Evolutionary conservation across 2,888 invertebrate species (phyloP).

Genomic region (Homarus gammarus): DNA sequence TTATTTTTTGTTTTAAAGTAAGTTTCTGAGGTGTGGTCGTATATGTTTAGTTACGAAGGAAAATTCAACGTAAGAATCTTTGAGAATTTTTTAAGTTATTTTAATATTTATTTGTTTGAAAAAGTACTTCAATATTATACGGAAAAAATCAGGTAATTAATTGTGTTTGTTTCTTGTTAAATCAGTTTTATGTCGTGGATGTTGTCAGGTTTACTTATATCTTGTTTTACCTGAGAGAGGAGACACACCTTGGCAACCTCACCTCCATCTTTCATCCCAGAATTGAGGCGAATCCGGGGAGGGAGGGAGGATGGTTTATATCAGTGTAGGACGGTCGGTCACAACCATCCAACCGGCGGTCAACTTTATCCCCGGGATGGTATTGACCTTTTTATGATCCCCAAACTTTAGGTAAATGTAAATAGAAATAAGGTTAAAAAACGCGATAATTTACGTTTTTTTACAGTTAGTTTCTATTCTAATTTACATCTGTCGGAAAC

Average conservation of each 20-base stretch:
- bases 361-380: not conserved
- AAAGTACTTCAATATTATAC: too few relatives aligned
- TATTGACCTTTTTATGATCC: not conserved
- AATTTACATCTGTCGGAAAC: not conserved
- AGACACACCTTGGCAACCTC: not conserved
- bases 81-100: too few relatives aligned
- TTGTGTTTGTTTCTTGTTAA: too few relatives aligned
- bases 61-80: too few relatives aligned
- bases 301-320: constrained; percentile 16
- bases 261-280: not conserved
- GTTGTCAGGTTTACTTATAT: too few relatives aligned
- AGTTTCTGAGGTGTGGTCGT: too few relatives aligned
- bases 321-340: constrained; percentile 32
- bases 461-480: not conserved
- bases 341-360: constrained; percentile 18
- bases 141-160: too few relatives aligned
- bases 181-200: too few relatives aligned
- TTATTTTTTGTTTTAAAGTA: too few relatives aligned
- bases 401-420: not conserved
- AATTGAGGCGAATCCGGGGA: not conserved
- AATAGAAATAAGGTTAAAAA: not conserved
- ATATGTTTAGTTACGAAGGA: too few relatives aligned
- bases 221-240: too few relatives aligned
- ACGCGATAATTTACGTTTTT: not conserved
- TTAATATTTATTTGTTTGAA: too few relatives aligned